Percentiles rank a stretch among this genome's conserved stretches.
Conservation (phyloP, 2,797 vertebrate species). For the Paramormyrops hopkinsi region DNA sequence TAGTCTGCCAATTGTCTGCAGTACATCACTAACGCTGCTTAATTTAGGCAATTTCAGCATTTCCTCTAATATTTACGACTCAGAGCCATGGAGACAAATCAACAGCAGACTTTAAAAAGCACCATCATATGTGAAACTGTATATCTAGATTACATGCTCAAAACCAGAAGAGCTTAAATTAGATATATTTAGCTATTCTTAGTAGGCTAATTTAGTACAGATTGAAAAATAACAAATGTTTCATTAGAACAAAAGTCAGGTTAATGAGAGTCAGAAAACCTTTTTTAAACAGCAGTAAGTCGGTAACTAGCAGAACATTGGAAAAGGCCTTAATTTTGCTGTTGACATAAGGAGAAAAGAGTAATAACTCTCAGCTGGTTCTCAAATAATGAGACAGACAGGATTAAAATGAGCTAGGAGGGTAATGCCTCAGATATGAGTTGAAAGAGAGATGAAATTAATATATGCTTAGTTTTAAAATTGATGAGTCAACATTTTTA, state of each 20-base stretch:
- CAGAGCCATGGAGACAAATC: neutral
- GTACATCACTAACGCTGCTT: neutral
- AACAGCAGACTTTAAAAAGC: neutral
- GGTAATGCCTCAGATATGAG: neutral
- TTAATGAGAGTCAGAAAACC: constrained; percentile 8
- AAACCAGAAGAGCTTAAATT: neutral
- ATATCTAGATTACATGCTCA: neutral
- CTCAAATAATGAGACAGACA: neutral
- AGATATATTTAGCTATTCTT: neutral
- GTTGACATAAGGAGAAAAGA: neutral
- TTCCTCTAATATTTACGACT: neutral
- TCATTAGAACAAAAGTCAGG: constrained; percentile 1
- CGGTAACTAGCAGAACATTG: neutral
- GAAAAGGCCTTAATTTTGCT: neutral
- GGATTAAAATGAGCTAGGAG: neutral
- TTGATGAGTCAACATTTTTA: neutral
- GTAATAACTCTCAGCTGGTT: neutral
- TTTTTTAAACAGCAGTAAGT: neutral
- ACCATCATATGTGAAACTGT: neutral
- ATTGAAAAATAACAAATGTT: constrained; percentile 8
- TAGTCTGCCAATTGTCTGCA: neutral
- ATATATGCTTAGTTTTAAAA: neutral
- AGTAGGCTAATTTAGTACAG: constrained; percentile 7
- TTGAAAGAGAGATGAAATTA: neutral
- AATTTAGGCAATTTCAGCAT: neutral